These are phyloP conservation scores for Cebidichthys violaceus DNA, from an alignment of 2,113 vertebrate species.

Conservation along the genomic window DNA sequence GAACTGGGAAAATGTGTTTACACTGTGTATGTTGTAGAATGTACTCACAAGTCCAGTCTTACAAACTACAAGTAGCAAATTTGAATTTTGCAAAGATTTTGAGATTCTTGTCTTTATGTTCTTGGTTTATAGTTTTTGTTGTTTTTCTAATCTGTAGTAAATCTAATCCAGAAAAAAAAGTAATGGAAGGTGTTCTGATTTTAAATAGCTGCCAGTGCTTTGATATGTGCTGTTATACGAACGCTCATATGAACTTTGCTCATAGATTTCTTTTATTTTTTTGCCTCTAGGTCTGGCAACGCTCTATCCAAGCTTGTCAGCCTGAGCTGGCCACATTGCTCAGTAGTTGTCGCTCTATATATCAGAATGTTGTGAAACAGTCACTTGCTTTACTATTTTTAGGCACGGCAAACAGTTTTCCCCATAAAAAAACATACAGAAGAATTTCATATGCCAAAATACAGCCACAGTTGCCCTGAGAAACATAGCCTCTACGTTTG, in stretches of 20 bases:
- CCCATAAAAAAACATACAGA: background rate
- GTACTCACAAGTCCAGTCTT: background rate
- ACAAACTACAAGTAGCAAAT: background rate
- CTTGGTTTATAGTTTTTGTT: background rate
- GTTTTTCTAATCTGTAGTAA: background rate
- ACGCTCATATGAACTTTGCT: background rate
- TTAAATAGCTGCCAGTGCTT: background rate
- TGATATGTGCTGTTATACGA: background rate
- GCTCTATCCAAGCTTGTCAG: background rate
- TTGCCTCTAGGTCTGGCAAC: background rate
- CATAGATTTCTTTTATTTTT: background rate
- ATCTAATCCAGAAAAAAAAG: background rate
- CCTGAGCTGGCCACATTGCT: background rate
- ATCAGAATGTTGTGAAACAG: background rate
- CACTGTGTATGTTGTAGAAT: background rate
- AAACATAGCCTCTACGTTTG: conserved; percentile 51
- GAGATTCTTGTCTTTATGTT: background rate
- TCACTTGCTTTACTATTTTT: background rate
- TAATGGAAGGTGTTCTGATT: background rate
- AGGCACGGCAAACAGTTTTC: background rate
- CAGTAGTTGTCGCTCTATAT: conserved; percentile 8
- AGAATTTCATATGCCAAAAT: background rate
- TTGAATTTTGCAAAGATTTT: background rate
- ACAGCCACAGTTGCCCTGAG: conserved; percentile 21
- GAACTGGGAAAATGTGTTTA: background rate